Evolutionary conservation across 92 coral and sea anemone species (phyloP).

Genomic region (Zoanthus solanderi): DNA sequence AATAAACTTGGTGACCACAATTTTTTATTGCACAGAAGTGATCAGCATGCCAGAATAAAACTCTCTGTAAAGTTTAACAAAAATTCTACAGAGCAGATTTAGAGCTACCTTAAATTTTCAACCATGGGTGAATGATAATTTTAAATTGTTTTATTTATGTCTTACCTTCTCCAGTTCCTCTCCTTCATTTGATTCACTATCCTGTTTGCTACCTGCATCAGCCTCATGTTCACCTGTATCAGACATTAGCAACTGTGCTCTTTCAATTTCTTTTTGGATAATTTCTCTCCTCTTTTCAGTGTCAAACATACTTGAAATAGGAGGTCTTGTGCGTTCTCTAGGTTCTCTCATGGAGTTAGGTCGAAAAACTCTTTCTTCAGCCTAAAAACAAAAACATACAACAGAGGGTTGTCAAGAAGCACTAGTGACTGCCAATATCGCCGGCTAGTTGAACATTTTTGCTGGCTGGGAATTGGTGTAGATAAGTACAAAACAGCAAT

Average conservation of each 20-base stretch:
- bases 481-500: too few species aligned
- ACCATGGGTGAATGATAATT: neutral
- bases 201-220: slow-evolving; percentile 73
- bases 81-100: too few species aligned
- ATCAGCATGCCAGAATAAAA: too few species aligned
- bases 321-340: slow-evolving; percentile 76
- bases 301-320: slow-evolving; percentile 79
- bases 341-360: slow-evolving; percentile 84
- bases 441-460: too few species aligned
- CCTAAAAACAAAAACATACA: slow-evolving; percentile 18
- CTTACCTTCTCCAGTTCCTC: slow-evolving; percentile 83
- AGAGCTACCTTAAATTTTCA: too few species aligned
- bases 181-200: slow-evolving; percentile 80
- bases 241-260: slow-evolving; percentile 69
- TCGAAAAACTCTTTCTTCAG: slow-evolving; percentile 71
- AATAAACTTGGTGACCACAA: too few species aligned
- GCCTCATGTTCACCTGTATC: slow-evolving; percentile 49
- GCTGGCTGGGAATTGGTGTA: too few species aligned
- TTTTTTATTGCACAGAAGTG: too few species aligned
- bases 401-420: too few species aligned
- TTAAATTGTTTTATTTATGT: neutral
- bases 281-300: slow-evolving; percentile 78
- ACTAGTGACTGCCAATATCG: too few species aligned
- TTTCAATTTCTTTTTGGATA: slow-evolving; percentile 87
- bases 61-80: too few species aligned